These are phyloP conservation scores for Drosophila nr. medialis DNA, from an alignment of 2,888 invertebrate genomes.

Conservation along the genomic window DNA sequence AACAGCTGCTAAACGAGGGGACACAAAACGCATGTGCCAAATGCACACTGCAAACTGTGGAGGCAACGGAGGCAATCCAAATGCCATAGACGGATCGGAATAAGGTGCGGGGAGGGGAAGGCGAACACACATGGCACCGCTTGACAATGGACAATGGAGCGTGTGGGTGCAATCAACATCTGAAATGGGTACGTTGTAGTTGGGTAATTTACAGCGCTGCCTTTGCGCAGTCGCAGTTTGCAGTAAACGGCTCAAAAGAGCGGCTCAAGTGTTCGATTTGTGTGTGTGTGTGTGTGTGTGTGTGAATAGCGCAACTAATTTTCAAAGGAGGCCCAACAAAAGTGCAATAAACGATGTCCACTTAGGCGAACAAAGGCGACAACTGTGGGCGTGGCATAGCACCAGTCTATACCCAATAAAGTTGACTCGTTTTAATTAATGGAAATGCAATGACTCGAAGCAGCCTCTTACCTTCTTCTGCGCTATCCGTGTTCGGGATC, in stretches of 20 bases:
- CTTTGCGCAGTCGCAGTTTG: constrained; percentile 30
- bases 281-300: constrained; percentile 6
- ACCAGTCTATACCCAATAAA: constrained; percentile 60
- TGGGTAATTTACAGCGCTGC: constrained; percentile 64
- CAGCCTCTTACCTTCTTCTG: constrained; percentile 20
- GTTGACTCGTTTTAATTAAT: constrained; percentile 71
- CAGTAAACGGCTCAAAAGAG: constrained; percentile 16
- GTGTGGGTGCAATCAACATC: constrained; percentile 76
- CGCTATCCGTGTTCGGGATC: constrained; percentile 63
- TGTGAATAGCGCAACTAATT: constrained; percentile 80
- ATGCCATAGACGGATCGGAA: constrained; percentile 16
- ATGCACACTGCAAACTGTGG: constrained; percentile 44
- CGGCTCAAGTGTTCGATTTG: constrained; percentile 16
- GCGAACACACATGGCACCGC: constrained; percentile 49
- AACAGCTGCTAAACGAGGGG: constrained; percentile 77
- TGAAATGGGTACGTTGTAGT: constrained; percentile 40
- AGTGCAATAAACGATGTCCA: constrained; percentile 79
- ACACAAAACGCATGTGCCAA: constrained; percentile 71
- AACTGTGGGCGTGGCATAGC: constrained; percentile 59
- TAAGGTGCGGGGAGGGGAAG: constrained; percentile 12
- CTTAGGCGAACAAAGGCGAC: constrained; percentile 69
- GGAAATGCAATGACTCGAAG: constrained; percentile 74
- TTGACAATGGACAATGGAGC: constrained; percentile 58
- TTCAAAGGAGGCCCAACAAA: constrained; percentile 74
- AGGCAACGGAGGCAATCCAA: constrained; percentile 34